Base-by-base conservation (phyloP, 2,797 vertebrate species). In the Eleutherodactylus coqui region DNA sequence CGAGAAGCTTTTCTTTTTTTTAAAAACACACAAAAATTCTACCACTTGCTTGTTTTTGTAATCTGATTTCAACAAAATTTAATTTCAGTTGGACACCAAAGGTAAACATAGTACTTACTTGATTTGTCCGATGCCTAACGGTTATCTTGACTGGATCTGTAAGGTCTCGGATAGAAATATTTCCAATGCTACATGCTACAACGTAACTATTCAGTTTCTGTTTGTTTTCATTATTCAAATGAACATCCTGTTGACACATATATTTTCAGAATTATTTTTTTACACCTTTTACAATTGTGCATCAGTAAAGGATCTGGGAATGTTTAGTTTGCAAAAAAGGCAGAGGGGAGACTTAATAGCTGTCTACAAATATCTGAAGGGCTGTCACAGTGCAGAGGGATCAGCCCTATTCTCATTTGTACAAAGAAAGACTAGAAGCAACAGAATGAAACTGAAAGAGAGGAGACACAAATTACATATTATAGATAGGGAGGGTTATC, bases 131-230 rank as follows among this genome's bases (percentile, higher is more conserved):
- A 87, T 98, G 97, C 70, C 93, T 92, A 51, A 99, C 96, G 89
- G 95, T 93, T 84, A 99, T 96, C 91, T 89, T 92, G 85, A 99
- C 96, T 0, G 95, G 95, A 19, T 98, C 94, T 75, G 67, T 89
- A 87, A 99, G 95, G 89, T 95, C 89, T 1, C 80, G 92, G 90
- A 99, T 95, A 78, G 95, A 93, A 47, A 95, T 85, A 90, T 98
- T 99, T 36, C 95, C 97, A 87, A 98, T 95, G 73, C 97, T 99
- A 92, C 96, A 99, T 0, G 98, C 97, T 89, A 99, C 97, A 87
- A 99, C 97, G n/a, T 96, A 99, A 90, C 98, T 98, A 88, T 94
- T 85, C 97, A 92, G 76, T 89, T 90, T 53, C 47, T 75, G 53
- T 19, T 29, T 75, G 5, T 51, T 49, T 69, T 17, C 38, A n/a